Evolutionary conservation across 2,113 vertebrate genomes (phyloP), one percentile per base, ranked within the genome.

Genomic region (Cynoglossus semilaevis): DNA sequence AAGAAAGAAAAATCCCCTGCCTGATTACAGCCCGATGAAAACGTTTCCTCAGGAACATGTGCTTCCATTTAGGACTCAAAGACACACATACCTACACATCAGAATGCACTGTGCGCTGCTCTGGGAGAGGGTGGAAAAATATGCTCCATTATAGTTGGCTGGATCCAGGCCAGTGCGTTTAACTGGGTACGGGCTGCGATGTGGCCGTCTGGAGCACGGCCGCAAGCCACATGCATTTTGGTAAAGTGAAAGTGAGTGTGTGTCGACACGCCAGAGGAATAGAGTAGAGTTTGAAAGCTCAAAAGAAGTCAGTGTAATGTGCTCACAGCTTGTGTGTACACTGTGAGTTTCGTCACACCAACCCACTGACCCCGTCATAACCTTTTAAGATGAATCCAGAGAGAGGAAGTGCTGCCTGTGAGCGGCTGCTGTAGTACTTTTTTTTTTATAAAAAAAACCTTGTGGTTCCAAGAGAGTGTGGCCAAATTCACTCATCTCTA

Each of bases 11-110:
- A 67, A 58, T 36, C 67, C 51, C 47, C 72, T 9, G 2, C 76
- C 84, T 90, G 85, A 91, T 91, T 89, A 87, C 83, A 88, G 82
- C 84, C 74, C 83, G 83, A 55, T 85, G 80, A 87, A 88, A 89
- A 88, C 83, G 83, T 79, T 82, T 60, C 53, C 71, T 85, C 70
- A 64, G 40, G 41, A 61, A 87, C 90, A 91, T 90, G 88, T 91
- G 91, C 82, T 91, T 90, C 89, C 87, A 90, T 92, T 92, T 91
- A 91, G 70, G 82, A 63, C 72, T 85, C 79, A 86, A 84, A 85
- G 70, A 82, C 64, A 59, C 64, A 59, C 87, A 88, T 87, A 77
- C 85, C 80, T 90, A 86, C 82, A 86, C 72, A 86, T 87, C 90
- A 84, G 62, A 76, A 81, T 74, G 58, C 74, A 72, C 72, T 53